Base-by-base conservation (phyloP, 1,140 invertebrate genomes). In the Cydia splendana region DNA sequence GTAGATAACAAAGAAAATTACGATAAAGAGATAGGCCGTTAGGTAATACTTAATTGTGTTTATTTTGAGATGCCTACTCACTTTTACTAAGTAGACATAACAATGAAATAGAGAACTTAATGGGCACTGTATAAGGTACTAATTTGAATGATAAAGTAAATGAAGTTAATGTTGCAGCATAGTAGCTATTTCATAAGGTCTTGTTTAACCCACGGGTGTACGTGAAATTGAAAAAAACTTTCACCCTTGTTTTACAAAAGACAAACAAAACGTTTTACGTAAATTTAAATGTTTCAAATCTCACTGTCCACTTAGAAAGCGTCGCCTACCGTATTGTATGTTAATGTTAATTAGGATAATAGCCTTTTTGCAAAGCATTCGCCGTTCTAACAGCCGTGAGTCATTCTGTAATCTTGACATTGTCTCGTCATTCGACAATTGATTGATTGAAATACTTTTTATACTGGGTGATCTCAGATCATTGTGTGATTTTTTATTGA, bases 361-460 rank as follows among this genome's bases (percentile, higher is more conserved):
- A 28, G 38, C 67, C 28, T 71, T 71, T 45, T 71, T 71, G 67
- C 67, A 71, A 71, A 74, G 71, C 74, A 69, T 77, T 79, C 74
- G 34, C 78, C 76, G 78, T 77, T 71, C 30, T 38, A 38, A 71
- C 76, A 42, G 57, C 71, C 65, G 62, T 81, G 76, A 80, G 24
- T 80, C 79, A 77, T 78, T 71, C 67, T 71, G 67, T 71, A 57
- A 71, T 76, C 74, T 76, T 74, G 76, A 79, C 76, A 77, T 75
- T 65, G 74, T 71, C 67, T 71, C 67, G 67, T 71, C 67, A 42
- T 71, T 71, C 34, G 67, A 34, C 75, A 65, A 78, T 78, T 75
- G 76, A 78, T 80, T 77, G 67, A 77, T 81, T 76, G 77, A 81
- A 78, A 76, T 74, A 30, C 65, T 81, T 81, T 75, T 78, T 81